phyloP scores from a whole-genome alignment of 2,113 vertebrate genomes.

The Calyptommatus sinebrachiatus region DNA sequence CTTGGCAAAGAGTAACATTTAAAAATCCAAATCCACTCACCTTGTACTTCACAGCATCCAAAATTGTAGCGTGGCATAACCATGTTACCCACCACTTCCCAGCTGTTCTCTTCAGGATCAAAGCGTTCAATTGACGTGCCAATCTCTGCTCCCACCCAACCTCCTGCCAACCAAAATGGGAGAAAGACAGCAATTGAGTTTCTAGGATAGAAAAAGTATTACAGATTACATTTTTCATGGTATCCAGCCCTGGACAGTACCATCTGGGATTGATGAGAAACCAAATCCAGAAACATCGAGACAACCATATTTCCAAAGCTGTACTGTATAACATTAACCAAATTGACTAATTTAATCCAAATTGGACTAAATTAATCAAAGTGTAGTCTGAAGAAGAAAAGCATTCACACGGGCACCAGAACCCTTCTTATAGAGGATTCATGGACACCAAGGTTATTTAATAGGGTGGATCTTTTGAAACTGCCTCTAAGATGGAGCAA shows the following conservation, averaged over 20 bases:
- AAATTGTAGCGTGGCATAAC: constrained; percentile 90
- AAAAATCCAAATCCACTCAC: constrained; percentile 60
- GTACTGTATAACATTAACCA: background rate
- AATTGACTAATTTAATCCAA: no score
- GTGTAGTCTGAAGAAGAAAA: no score
- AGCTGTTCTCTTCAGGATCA: constrained; percentile 93
- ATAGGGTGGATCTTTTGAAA: no score
- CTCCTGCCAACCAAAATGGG: constrained; percentile 74
- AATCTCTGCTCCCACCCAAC: constrained; percentile 96
- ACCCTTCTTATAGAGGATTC: no score
- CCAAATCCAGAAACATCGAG: background rate
- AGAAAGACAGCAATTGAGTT: background rate
- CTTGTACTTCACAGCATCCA: constrained; percentile 96
- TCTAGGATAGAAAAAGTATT: background rate
- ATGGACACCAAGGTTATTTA: no score
- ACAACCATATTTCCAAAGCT: background rate
- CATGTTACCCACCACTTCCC: constrained; percentile 94
- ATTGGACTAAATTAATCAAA: no score
- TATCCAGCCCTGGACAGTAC: background rate
- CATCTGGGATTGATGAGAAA: background rate
- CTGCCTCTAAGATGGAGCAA: no score
- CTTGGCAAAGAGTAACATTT: background rate
- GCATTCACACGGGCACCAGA: no score
- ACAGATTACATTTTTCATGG: background rate
- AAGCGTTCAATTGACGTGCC: constrained; percentile 94